Base-by-base conservation (phyloP, 2,888 invertebrate genomes). In the Poecilus cupreus region DNA sequence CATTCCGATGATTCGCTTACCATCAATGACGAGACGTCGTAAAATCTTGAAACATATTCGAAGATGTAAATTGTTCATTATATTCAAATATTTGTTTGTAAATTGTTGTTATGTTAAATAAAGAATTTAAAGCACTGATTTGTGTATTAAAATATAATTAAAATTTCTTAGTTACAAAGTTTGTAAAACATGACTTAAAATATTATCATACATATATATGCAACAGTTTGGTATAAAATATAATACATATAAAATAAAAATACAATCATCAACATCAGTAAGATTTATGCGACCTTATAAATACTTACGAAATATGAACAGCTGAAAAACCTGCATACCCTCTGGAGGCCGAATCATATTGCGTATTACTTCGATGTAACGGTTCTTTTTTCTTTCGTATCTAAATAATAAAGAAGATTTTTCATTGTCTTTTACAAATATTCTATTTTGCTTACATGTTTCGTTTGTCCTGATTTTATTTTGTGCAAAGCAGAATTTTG, bases 301-400 rank as follows among this genome's bases (percentile, higher is more conserved):
- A 20, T 54, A 57, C n/a, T 76, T 32, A 51, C 37, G 49, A 54
- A 76, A 76, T 37, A 76, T 51, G 74, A 5, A 74, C 26, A n/a
- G 74, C 51, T 11, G 64, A 72, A 46, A 46, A 72, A 46, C 72
- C 72, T 22, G 76, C 37, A 57, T 76, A 76, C n/a, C 32, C 39
- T 57, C 76, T 57, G 54, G 76, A 76, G 6, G 78, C 60, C 32
- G 78, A 78, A 78, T 78, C 78, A 64, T 78, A 78, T 26, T 78
- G 78, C n/a, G 78, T 78, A 18, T 78, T 60, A 64, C 78, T 78
- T 64, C 78, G 60, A 64, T 64, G 78, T 78, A 78, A 78, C 16
- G 78, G 64, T 64, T 60, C 64, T 43, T 78, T 64, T 16, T 78
- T 64, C 32, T 76, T 76, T 32, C 76, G 51, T 76, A 51, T 76